These are phyloP conservation scores for Cataglyphis cursor DNA, from an alignment of 2,888 invertebrate species.

Conservation along the genomic window DNA sequence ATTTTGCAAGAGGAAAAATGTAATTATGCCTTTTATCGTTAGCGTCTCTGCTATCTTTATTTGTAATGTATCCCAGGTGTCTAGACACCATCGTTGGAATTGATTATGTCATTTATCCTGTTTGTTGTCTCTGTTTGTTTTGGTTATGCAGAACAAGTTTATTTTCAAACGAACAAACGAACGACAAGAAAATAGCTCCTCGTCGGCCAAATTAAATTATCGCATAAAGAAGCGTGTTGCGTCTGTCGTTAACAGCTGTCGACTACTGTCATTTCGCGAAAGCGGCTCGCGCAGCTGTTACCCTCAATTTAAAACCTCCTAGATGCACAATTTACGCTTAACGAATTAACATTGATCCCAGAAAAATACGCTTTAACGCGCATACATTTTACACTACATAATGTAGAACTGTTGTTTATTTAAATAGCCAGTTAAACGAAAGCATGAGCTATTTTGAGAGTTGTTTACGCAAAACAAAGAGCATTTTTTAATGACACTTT, in stretches of 20 bases:
- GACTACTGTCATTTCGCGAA: conserved; percentile 56
- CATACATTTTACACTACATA: background rate
- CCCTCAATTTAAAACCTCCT: conserved; percentile 40
- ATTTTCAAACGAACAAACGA: conserved; percentile 28
- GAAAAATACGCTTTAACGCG: conserved; percentile 62
- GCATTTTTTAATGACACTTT: too few relatives aligned
- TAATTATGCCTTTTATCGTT: background rate
- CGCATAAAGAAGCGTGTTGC: conserved; percentile 54
- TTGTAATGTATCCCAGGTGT: conserved; percentile 11
- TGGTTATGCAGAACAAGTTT: conserved; percentile 24
- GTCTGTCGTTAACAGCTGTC: conserved; percentile 57
- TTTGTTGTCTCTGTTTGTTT: conserved; percentile 47
- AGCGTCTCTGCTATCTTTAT: background rate
- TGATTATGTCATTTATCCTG: conserved; percentile 59
- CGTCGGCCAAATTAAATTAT: conserved; percentile 37
- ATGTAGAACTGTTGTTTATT: background rate
- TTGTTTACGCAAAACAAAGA: background rate
- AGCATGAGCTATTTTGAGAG: background rate
- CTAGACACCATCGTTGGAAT: conserved; percentile 42
- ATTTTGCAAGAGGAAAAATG: background rate
- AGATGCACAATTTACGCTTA: conserved; percentile 71
- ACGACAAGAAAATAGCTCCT: conserved; percentile 35
- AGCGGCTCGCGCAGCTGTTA: conserved; percentile 71
- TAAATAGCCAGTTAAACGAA: background rate
- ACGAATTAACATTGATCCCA: conserved; percentile 75